These are phyloP conservation scores for Drosophila subquinaria DNA, from an alignment of 2,888 invertebrate species.

Conservation along the genomic window DNA sequence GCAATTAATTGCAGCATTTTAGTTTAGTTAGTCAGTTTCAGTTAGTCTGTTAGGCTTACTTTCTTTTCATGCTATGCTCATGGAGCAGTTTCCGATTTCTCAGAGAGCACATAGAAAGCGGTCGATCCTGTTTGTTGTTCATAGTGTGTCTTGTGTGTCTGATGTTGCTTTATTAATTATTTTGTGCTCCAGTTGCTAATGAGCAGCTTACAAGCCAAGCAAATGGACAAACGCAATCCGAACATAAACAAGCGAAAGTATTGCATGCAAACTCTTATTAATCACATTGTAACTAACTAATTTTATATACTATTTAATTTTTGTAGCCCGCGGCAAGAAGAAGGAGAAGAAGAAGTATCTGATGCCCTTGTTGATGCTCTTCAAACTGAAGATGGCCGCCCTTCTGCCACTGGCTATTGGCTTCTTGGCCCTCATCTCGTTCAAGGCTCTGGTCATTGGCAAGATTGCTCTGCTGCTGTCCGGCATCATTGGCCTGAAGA, in stretches of 20 bases:
- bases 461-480: conserved; percentile 93
- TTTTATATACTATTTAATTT: conserved; percentile 4
- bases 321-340: conserved; percentile 91
- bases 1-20: conserved; percentile 76
- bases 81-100: conserved; percentile 61
- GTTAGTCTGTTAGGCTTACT: conserved; percentile 71
- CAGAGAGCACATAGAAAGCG: conserved; percentile 71
- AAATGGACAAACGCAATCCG: conserved; percentile 17
- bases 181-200: conserved; percentile 76
- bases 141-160: background rate
- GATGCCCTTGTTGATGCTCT: conserved; percentile 90
- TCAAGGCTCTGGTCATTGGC: conserved; percentile 93
- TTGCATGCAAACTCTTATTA: conserved; percentile 48
- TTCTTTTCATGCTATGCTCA: conserved; percentile 68
- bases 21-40: conserved; percentile 37
- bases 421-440: conserved; percentile 91
- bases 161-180: conserved; percentile 52
- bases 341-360: conserved; percentile 93
- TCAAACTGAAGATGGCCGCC: conserved; percentile 92
- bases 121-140: conserved; percentile 67
- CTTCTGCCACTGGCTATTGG: conserved; percentile 92
- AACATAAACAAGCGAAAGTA: conserved; percentile 71
- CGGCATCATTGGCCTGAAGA: conserved; percentile 90
- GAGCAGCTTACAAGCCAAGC: conserved; percentile 56
- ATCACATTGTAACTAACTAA: conserved; percentile 20